Base-by-base conservation (phyloP, 2,113 vertebrate genomes). In the Psophia crepitans region DNA sequence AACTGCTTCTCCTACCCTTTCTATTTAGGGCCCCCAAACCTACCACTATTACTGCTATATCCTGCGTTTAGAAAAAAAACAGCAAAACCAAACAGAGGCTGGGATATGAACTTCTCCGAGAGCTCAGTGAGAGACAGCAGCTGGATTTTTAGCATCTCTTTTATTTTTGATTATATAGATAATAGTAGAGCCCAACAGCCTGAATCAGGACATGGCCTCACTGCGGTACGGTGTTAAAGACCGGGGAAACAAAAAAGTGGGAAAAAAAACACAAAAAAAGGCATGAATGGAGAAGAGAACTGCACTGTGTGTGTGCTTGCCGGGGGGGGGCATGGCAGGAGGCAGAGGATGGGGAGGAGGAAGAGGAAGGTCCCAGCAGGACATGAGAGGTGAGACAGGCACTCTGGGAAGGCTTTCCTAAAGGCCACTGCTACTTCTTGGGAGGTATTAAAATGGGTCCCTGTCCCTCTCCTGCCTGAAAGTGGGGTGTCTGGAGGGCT, bases 1-100 rank as follows among this genome's bases (percentile, higher is more conserved):
- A 97, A 97, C 95, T 96, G 95, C 96, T 95, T 98, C 96, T 97
- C 90, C 84, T 84, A 97, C 78, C 44, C 93, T 92, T 94, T 93
- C 78, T 73, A 88, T 89, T 78, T 92, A 92, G 85, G 91, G 77
- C 87, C 89, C 82, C 75, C 96, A 93, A 96, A 96, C 91, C 84
- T 96, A 89, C 77, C 69, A 76, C 88, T 93, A 89, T 89, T 90
- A 78, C 79, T 87, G 79, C 80, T 81, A 44, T 81, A 61, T 89
- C 77, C 88, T 60, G 79, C 87, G 87, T 68, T 91, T 85, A 88
- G 44, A 87, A 46, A 80, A 84, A 76, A 82, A 88, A 54, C 65
- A 56, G 33, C 51, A 27, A 27, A 20, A 57, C 54, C 26, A 28
- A 56, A 33, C 54, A 95, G 89, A 93, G 81, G 14, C 69, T 90